Percentiles rank a stretch among this genome's conserved stretches.
Evolutionary conservation across 2,888 invertebrate species (phyloP).

Genomic region (Drosophila gaucha): DNA sequence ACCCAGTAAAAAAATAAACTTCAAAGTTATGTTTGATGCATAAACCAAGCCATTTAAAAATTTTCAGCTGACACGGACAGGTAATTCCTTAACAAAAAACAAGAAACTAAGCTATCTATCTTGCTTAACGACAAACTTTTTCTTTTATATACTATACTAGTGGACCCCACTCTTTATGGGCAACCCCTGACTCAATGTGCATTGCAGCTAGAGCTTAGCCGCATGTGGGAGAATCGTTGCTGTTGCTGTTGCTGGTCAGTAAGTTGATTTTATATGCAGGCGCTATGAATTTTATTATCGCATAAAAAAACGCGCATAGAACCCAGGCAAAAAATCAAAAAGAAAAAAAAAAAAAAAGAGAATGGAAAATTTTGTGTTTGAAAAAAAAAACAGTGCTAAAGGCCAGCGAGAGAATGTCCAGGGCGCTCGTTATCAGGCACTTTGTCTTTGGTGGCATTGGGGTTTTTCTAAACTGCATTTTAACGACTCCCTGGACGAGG

Average conservation of each 20-base stretch:
- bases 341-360: slow-evolving; percentile 2
- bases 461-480: slow-evolving; percentile 68
- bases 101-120: too few relatives aligned
- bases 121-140: not conserved
- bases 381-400: slow-evolving; percentile 21
- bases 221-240: slow-evolving; percentile 5
- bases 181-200: slow-evolving; percentile 34
- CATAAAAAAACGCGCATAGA: slow-evolving; percentile 51
- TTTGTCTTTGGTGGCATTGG: slow-evolving; percentile 62
- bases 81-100: too few relatives aligned
- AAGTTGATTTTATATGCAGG: slow-evolving; percentile 58
- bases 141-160: not conserved
- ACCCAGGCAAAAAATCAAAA: slow-evolving; percentile 8
- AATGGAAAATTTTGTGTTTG: slow-evolving; percentile 5
- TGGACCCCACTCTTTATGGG: not conserved
- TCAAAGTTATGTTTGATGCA: too few relatives aligned
- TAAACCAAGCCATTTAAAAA: too few relatives aligned
- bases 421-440: slow-evolving; percentile 62
- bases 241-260: slow-evolving; percentile 44
- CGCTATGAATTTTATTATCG: slow-evolving; percentile 68
- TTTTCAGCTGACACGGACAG: too few relatives aligned
- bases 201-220: slow-evolving; percentile 22
- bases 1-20: too few relatives aligned
- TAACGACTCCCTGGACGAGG: slow-evolving; percentile 72
- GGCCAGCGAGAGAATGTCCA: slow-evolving; percentile 34